Evolutionary conservation across 2,888 invertebrate species (phyloP).

Genomic region (Camptogramma bilineatum): DNA sequence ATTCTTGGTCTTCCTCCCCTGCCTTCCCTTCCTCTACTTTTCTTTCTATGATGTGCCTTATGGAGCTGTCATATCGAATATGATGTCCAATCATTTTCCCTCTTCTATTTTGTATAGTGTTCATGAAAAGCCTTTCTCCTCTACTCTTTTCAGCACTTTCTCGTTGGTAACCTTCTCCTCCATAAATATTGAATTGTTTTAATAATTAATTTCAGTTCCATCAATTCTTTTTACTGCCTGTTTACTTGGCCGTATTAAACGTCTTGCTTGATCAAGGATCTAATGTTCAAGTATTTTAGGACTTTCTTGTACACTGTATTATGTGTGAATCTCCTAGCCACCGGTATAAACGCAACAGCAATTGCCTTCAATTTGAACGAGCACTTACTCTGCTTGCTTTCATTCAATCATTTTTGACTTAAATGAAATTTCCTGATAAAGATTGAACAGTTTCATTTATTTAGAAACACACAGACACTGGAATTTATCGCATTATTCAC

Average conservation of each 20-base stretch:
- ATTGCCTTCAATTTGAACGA: neutral
- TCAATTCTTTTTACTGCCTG: neutral
- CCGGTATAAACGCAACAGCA: neutral
- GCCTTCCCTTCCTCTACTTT: too few relatives aligned
- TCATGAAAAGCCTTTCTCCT: too few relatives aligned
- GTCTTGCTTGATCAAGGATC: neutral
- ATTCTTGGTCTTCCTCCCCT: too few relatives aligned
- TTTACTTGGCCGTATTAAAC: too few relatives aligned
- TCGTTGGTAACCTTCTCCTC: too few relatives aligned
- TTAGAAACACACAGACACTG: neutral
- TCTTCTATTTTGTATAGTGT: too few relatives aligned
- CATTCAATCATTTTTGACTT: neutral
- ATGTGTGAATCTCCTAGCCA: neutral
- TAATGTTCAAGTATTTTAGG: neutral
- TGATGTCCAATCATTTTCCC: too few relatives aligned
- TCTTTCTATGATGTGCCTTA: too few relatives aligned
- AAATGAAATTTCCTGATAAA: neutral
- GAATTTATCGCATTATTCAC: too few relatives aligned
- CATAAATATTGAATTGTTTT: too few relatives aligned
- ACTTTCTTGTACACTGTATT: neutral
- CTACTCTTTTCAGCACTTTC: too few relatives aligned
- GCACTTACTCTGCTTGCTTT: neutral
- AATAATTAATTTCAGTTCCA: slow-evolving; percentile 1
- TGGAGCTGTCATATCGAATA: too few relatives aligned
- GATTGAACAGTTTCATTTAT: neutral